Evolutionary conservation across 2,888 invertebrate species (phyloP).

Genomic region (Saturnia japonica): DNA sequence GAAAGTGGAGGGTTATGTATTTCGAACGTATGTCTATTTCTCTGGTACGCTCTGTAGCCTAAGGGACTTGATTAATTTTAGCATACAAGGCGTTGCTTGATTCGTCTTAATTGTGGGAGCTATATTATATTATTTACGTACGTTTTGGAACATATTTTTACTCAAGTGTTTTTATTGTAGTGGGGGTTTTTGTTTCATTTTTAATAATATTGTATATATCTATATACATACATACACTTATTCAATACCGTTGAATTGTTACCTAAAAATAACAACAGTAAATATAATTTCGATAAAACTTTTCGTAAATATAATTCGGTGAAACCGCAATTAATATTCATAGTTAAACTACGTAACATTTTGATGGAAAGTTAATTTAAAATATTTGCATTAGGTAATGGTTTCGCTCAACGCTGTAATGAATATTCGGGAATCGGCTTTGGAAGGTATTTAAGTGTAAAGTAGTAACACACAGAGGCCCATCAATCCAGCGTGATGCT

Average conservation of each 20-base stretch:
- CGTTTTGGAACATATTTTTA: too few relatives aligned
- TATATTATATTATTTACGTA: too few relatives aligned
- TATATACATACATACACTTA: too few relatives aligned
- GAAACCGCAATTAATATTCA: conserved; percentile 9
- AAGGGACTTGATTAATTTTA: too few relatives aligned
- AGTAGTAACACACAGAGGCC: not conserved
- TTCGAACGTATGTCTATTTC: too few relatives aligned
- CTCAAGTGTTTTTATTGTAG: too few relatives aligned
- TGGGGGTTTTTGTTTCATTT: too few relatives aligned
- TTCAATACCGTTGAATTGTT: not conserved
- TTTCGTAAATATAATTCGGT: not conserved
- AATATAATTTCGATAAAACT: not conserved
- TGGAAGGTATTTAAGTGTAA: not conserved
- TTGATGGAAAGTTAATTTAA: conserved; percentile 9
- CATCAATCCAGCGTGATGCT: not conserved
- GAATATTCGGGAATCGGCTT: conserved; percentile 6
- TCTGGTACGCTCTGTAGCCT: too few relatives aligned
- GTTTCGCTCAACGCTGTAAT: not conserved
- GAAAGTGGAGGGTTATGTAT: too few relatives aligned
- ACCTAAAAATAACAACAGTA: not conserved
- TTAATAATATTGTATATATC: too few relatives aligned
- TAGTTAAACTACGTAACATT: conserved; percentile 3
- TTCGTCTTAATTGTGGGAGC: too few relatives aligned
- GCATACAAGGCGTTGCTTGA: too few relatives aligned
- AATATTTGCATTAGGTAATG: conserved; percentile 14